phyloP scores from a whole-genome alignment of 2,888 invertebrate genomes.

The Mesorhabditis spiculigera region DNA sequence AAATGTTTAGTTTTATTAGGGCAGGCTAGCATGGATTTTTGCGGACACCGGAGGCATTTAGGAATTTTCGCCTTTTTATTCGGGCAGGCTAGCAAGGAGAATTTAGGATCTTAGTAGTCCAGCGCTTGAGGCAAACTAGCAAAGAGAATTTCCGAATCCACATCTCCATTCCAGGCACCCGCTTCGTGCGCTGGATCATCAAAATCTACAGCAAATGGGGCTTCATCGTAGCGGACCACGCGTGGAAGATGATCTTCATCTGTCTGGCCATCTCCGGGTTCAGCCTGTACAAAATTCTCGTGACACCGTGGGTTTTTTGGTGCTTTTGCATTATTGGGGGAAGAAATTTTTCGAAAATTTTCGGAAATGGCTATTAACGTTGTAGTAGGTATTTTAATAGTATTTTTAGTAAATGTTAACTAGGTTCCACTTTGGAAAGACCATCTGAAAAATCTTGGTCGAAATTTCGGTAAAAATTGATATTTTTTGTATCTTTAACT shows the following conservation, averaged over 20 bases:
- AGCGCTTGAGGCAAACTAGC: neutral
- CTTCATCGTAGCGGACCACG: conserved; percentile 48
- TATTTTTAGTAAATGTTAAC: neutral
- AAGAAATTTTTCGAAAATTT: neutral
- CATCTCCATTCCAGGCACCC: conserved; percentile 35
- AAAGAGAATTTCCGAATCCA: neutral
- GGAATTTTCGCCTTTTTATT: neutral
- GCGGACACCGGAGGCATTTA: too few species aligned
- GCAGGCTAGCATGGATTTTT: too few species aligned
- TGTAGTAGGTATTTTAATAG: too few species aligned
- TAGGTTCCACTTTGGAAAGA: too few species aligned
- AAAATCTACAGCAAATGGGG: conserved; percentile 51
- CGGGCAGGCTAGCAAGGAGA: neutral
- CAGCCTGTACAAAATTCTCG: conserved; percentile 40
- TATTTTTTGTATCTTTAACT: too few species aligned
- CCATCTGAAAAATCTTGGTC: too few species aligned
- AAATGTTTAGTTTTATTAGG: too few species aligned
- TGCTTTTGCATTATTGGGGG: neutral
- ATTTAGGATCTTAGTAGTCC: neutral
- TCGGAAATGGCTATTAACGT: too few species aligned
- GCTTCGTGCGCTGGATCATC: conserved; percentile 55
- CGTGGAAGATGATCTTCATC: conserved; percentile 50
- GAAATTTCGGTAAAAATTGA: too few species aligned
- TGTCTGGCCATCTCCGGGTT: conserved; percentile 43
- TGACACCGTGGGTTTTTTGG: conserved; percentile 28